Conservation (phyloP, 2,797 vertebrate species). For the Spheniscus humboldti region DNA sequence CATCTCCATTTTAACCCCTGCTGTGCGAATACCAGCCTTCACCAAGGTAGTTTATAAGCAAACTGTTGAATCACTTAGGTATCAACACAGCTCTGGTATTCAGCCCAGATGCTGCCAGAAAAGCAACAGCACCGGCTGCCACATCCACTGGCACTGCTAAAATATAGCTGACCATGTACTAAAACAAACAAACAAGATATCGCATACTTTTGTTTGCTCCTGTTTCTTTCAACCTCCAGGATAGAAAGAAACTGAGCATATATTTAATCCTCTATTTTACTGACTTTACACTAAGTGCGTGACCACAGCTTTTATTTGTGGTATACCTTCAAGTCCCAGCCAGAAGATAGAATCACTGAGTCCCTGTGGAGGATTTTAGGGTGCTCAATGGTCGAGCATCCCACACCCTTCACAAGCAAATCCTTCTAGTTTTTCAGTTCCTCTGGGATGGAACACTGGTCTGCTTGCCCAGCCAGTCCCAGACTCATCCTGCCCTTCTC, state of each 20-base stretch:
- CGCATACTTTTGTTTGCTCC: background rate
- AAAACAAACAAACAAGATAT: background rate
- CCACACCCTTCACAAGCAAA: background rate
- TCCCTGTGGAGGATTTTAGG: background rate
- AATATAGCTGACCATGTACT: background rate
- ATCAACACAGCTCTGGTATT: background rate
- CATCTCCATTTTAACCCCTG: background rate
- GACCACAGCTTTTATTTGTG: background rate
- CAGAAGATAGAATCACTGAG: fast-evolving
- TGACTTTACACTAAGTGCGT: background rate
- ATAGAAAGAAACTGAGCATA: background rate
- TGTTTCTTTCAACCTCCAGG: background rate
- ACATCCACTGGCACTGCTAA: background rate
- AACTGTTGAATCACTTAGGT: background rate
- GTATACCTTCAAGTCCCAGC: background rate
- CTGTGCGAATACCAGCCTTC: background rate
- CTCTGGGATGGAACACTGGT: background rate
- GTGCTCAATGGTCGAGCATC: background rate
- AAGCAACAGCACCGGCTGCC: background rate
- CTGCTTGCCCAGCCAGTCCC: background rate
- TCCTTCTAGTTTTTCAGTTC: background rate
- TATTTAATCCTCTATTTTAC: background rate
- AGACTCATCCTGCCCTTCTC: background rate
- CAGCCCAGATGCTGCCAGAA: background rate
- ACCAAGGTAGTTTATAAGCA: background rate